phyloP scores from a whole-genome alignment of 2,888 invertebrate species.

The Pollenia angustigena region DNA sequence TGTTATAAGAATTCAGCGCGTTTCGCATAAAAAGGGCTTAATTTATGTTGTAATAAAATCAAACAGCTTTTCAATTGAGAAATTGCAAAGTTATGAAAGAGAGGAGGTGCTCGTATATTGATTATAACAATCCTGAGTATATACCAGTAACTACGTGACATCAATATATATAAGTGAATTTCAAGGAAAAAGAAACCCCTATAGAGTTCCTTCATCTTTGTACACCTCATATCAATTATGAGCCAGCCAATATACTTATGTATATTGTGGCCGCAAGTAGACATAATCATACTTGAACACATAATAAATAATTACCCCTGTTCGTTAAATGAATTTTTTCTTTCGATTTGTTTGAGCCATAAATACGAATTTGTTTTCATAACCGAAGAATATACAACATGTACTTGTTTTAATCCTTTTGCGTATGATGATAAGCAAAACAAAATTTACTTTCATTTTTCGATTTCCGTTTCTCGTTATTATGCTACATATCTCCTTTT shows the following conservation, averaged over 20 bases:
- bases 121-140: slow-evolving; percentile 7
- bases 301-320: slow-evolving; percentile 57
- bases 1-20: not conserved
- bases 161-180: slow-evolving; percentile 5
- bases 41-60: slow-evolving; percentile 56
- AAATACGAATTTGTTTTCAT: slow-evolving; percentile 49
- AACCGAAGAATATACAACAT: slow-evolving; percentile 51
- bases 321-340: slow-evolving; percentile 25
- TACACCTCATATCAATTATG: slow-evolving; percentile 42
- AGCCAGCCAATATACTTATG: not conserved
- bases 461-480: slow-evolving; percentile 70
- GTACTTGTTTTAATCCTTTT: slow-evolving; percentile 60
- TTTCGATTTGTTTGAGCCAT: slow-evolving; percentile 37
- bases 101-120: slow-evolving; percentile 1
- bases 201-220: slow-evolving; percentile 3
- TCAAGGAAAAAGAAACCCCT: not conserved
- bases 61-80: slow-evolving; percentile 57
- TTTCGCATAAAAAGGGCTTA: slow-evolving; percentile 25
- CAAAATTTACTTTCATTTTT: slow-evolving; percentile 62
- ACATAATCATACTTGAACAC: slow-evolving; percentile 39
- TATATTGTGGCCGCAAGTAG: slow-evolving; percentile 40
- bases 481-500: slow-evolving; percentile 61
- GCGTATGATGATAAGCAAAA: not conserved
- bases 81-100: slow-evolving; percentile 1
- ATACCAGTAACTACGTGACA: not conserved